Base-by-base conservation (phyloP, 2,797 vertebrate species). In the Rhadinocentrus ornatus region DNA sequence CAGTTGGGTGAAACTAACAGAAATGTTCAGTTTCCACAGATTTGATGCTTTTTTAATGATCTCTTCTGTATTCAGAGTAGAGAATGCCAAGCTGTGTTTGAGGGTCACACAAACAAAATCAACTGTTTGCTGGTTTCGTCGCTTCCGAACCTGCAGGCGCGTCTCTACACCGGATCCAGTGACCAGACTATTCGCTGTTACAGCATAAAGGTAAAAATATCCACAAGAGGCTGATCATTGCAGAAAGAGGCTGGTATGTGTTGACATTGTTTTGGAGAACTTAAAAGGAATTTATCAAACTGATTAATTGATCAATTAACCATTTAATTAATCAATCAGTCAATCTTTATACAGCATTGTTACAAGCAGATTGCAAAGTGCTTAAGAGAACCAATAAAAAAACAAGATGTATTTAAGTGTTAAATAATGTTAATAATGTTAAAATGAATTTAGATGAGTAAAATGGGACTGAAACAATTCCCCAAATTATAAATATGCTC, bases 101-200 rank as follows among this genome's bases (percentile, higher is more conserved):
- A 96, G 35, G 97, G 97, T 48, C 98, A 99, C 88, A 94, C 87
- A 46, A 96, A 94, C 63, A 99, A 98, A 92, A 90, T 99, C 80
- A 99, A 98, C 91, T 97, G 96, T 78, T 93, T 99, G 60, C 88
- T 98, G 82, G 94, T 98, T 44, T 94, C 94, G 13, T 94, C 95
- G 3, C 87, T 86, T 6, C 86, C 92, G 0, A 94, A 93, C 62
- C 89, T 93, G 89, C 92, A 75, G 0, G 81, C 92, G 1, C 92
- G 92, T 1, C 94, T 99, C 66, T 98, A 94, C 88, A 98, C 97
- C 0, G 98, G 98, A 48, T 97, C 98, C 68, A 99, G 97, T 0
- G 98, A 99, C 84, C 94, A 97, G 86, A 97, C 95, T 1, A 86
- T 99, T 82, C 94, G 95, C 82, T 97, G 96, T 86, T 97, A 95